These are phyloP conservation scores for Orcinus orca DNA, from an alignment of 2,113 vertebrate species.

Conservation along the genomic window DNA sequence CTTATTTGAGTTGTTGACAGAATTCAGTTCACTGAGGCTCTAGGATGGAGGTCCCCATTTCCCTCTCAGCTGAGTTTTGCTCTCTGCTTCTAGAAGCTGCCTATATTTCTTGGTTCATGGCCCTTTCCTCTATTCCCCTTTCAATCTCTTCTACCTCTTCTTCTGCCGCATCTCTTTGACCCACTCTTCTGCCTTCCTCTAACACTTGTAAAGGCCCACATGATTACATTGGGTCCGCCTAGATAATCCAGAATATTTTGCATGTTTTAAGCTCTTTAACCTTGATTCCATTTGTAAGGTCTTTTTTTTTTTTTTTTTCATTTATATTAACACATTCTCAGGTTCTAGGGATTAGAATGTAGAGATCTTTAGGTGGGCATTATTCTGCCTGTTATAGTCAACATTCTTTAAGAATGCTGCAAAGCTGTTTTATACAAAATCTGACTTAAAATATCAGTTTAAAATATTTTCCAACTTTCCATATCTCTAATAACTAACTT, in stretches of 20 bases:
- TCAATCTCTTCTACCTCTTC: background rate
- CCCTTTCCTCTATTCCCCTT: background rate
- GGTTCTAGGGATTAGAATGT: background rate
- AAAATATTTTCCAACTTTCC: background rate
- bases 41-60: background rate
- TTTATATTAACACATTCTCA: background rate
- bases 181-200: background rate
- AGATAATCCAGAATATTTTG: background rate
- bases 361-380: background rate
- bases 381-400: background rate
- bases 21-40: background rate
- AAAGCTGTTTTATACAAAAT: background rate
- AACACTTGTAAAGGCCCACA: background rate
- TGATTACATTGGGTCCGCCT: accelerated
- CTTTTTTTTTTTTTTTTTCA: background rate
- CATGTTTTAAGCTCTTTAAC: background rate
- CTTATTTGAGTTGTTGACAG: background rate
- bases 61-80: background rate
- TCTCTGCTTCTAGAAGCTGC: background rate
- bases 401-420: background rate
- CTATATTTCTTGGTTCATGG: background rate
- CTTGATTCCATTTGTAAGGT: background rate
- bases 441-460: background rate
- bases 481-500: background rate
- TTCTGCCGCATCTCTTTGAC: background rate